Evolutionary conservation across 1,140 invertebrate species (phyloP), one percentile per base, ranked within the genome.

Genomic region (Drosophila pachea): DNA sequence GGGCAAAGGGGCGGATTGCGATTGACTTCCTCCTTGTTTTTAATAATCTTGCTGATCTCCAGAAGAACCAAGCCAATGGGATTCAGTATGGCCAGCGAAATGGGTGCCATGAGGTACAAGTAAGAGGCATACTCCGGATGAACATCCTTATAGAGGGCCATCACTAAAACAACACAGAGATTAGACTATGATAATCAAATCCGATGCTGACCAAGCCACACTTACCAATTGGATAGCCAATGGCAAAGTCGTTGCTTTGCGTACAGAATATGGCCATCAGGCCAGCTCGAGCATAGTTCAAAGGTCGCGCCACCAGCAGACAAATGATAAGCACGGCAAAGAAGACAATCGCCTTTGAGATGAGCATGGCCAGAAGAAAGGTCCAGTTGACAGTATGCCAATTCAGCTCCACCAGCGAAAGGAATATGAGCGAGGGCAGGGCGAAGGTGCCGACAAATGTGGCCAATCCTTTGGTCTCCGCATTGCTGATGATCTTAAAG

Each of bases 241-340:
- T 93, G 49, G 98, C 98, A 92, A 99, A 99, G 90, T 99, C 98
- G 92, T 99, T 99, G 88, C 96, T 98, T 88, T 99, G 97, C 0
- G 97, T 99, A 49, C 95, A 95, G 89, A 99, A 98, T 76, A 99
- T 99, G 22, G 95, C 96, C 92, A 95, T 97, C 16, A 99, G 91
- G 11, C 97, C 97, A 56, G 96, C 95, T 78, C 94, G 93, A 9
- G 95, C 96, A 63, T 95, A 92, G 90, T 97, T 95, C 5, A 94
- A 88, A 6, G 95, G 95, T 89, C 94, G 93, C 6, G 94, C 94
- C 12, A 97, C 92, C 32, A 98, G 83, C 54, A 97, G 75, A 4
- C 95, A 95, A 9, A 98, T 91, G 22, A 95, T 78, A 8, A 95
- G 91, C 5, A 99, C 97, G 31, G 92, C 88, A 71, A 97, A 91